Conservation (phyloP, 2,797 vertebrate genomes). For the Fundulus diaphanus region DNA sequence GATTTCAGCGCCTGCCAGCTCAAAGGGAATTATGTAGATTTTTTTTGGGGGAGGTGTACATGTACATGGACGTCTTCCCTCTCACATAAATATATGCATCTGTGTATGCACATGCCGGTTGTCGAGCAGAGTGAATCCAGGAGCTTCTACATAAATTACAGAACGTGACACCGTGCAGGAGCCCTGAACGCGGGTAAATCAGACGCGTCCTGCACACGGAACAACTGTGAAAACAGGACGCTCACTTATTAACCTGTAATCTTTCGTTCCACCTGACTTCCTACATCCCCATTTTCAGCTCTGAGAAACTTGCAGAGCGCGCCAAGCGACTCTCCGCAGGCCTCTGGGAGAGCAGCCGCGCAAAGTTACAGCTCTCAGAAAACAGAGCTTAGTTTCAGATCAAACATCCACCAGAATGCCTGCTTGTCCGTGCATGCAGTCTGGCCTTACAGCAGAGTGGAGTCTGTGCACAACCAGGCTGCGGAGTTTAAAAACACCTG, state of each 20-base stretch:
- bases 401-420: background rate
- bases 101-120: background rate
- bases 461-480: background rate
- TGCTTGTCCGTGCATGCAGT: background rate
- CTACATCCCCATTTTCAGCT: background rate
- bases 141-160: slow-evolving; percentile 59
- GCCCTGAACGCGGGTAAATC: slow-evolving; percentile 48
- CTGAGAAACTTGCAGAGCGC: slow-evolving; percentile 14
- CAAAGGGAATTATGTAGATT: background rate
- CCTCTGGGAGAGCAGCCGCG: background rate
- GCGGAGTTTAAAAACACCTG: slow-evolving; percentile 13
- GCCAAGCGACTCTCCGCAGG: slow-evolving; percentile 39
- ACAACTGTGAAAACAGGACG: slow-evolving; percentile 17
- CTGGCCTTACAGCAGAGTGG: background rate
- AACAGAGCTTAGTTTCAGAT: background rate
- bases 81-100: background rate
- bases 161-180: background rate
- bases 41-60: background rate
- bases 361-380: background rate
- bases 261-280: slow-evolving; percentile 5
- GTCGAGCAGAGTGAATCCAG: background rate
- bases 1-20: background rate
- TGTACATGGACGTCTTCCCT: background rate
- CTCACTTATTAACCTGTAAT: slow-evolving; percentile 20
- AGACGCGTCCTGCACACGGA: slow-evolving; percentile 36